These are phyloP conservation scores for Agraylea sexmaculata DNA, from an alignment of 1,140 invertebrate species.

Conservation along the genomic window DNA sequence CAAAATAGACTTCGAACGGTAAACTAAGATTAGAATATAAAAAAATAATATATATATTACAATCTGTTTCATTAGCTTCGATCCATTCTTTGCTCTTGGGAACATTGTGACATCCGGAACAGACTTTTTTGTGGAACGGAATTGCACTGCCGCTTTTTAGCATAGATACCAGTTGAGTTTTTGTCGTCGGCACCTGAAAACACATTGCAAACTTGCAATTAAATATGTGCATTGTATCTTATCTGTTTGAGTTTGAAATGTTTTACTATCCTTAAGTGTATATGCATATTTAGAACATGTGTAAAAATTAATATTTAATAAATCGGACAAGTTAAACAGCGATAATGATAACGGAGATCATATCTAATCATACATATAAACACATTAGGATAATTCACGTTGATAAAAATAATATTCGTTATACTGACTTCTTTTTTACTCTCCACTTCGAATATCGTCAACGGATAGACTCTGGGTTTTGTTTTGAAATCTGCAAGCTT, in stretches of 20 bases:
- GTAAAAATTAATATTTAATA: too few species aligned
- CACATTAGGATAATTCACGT: background rate
- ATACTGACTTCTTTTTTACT: constrained; percentile 40
- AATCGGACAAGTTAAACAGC: constrained; percentile 1
- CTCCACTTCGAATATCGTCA: constrained; percentile 75
- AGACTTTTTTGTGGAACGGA: constrained; percentile 84
- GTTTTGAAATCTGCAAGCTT: constrained; percentile 44
- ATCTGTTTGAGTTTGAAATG: too few species aligned
- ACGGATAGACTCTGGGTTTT: constrained; percentile 65
- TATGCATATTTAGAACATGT: too few species aligned
- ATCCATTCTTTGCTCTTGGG: constrained; percentile 78
- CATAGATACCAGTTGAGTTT: constrained; percentile 63
- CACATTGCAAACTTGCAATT: too few species aligned
- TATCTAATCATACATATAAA: too few species aligned
- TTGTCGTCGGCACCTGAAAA: constrained; percentile 54
- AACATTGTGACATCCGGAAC: constrained; percentile 77
- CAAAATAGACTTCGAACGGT: too few species aligned
- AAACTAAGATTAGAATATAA: background rate
- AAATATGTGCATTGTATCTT: too few species aligned
- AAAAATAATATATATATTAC: constrained; percentile 21
- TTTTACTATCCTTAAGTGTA: too few species aligned
- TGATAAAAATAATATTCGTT: background rate
- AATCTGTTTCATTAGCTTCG: constrained; percentile 50
- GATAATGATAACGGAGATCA: background rate
- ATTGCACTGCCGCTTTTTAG: constrained; percentile 65